Base-by-base conservation (phyloP, 2,888 invertebrate species). In the Chalcis sispes region DNA sequence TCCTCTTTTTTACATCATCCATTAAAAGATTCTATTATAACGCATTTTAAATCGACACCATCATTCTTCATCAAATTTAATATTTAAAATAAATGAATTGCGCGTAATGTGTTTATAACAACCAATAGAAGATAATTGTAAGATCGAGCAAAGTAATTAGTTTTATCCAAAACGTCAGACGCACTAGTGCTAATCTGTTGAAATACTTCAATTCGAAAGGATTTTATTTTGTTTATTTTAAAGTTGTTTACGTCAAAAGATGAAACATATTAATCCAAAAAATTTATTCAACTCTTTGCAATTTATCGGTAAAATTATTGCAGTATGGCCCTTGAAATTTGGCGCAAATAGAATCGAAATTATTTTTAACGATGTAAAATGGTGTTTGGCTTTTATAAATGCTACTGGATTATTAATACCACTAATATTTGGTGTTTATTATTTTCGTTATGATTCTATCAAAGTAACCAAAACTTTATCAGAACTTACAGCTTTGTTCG, bases 401-500 rank as follows among this genome's bases (percentile, higher is more conserved):
- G 79, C 79, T 13, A n/a, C 70, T 8, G 66, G 52, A 4, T 75
- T 83, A 10, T 27, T 83, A 3, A 65, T 83, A 66, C 82, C 84
- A 13, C 65, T 85, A 3, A 20, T 78, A 15, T 42, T 83, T 0
- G 82, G 80, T 8, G 80, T 80, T 71, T 82, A 81, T 76, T 75
- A 82, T 54, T 81, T 80, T 67, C 76, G 80, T 20, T 15, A 75
- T 10, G 80, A 84, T 8, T 25, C 81, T 10, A 77, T 73, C 32
- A n/a, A 61, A 1, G 40, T 82, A 25, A 84, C 82, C 79, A 84
- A 83, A 73, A 72, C 82, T 1, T 29, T 85, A 20, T 83, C 85
- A 0, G 85, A 85, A 79, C 74, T 83, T 3, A 83, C 81, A 2
- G 83, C 84, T 0, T 36, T 83, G 1, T 59, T 70, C 10, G 83